Base-by-base conservation (phyloP, 1,140 invertebrate species). In the Elymnias hypermnestra region DNA sequence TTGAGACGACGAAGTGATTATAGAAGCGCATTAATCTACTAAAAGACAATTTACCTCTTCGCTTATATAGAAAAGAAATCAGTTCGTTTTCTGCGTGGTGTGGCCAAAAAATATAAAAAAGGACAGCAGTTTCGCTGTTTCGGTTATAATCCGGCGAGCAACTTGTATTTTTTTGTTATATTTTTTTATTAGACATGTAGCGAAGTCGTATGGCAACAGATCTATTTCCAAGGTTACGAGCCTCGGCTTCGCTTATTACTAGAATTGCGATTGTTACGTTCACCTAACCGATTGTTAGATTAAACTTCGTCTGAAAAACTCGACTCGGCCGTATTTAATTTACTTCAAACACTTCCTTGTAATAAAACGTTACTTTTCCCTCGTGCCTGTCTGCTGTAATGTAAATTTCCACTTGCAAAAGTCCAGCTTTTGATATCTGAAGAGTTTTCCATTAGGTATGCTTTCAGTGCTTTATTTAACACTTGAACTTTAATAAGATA, bases 301-400 rank as follows among this genome's bases (percentile, higher is more conserved):
- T 70, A 70, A 63, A 62, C 58, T 61, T 68, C 33, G 54, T 42
- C 56, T 63, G 63, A 70, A 78, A 75, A 72, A 70, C 62, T 51
- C 57, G 56, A 48, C 42, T 51, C 44, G 63, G 46, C 39, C 47
- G 55, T 62, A 71, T 73, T 78, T 76, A 77, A 73, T 79, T 79
- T 72, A 68, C 62, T 77, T 70, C 59, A 69, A 75, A 67, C 66
- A 66, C 65, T 83, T 77, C 72, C 64, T 72, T 64, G 65, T 77
- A 77, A 68, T 69, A 72, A 67, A 72, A 73, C 64, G 61, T 54
- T 63, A 68, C 56, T 67, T 72, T 72, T 75, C 65, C 68, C 73
- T 72, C 68, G 68, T 76, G 65, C 61, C 60, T 69, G 58, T 71
- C 65, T 71, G 60, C 73, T 67, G 73, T 75, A 72, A 79, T 57